Evolutionary conservation across 2,113 vertebrate genomes (phyloP).

Genomic region (Eidolon helvum): DNA sequence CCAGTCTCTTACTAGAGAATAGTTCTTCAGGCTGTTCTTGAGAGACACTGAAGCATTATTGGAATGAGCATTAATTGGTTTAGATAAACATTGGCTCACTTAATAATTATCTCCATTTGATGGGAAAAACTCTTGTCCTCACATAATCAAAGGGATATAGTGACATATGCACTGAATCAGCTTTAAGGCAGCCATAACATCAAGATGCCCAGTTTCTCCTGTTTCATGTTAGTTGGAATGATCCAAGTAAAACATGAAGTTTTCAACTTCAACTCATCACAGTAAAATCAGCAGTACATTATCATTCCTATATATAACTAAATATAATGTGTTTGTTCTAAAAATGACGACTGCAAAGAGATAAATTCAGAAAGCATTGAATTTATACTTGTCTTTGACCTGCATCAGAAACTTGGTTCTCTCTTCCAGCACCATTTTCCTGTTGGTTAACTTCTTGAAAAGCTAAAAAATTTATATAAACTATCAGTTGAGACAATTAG

Average conservation of each 20-base stretch:
- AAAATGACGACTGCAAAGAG: not conserved
- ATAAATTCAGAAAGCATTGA: not conserved
- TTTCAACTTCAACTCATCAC: not conserved
- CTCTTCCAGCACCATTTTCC: not conserved
- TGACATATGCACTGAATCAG: not conserved
- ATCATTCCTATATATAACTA: not conserved
- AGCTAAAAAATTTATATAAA: not conserved
- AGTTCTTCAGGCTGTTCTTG: not conserved
- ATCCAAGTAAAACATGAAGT: not conserved
- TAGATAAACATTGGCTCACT: conserved; percentile 29
- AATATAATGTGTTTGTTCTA: not conserved
- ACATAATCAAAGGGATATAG: not conserved
- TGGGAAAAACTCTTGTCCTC: conserved; percentile 13
- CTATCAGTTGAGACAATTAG: not conserved
- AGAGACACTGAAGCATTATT: conserved; percentile 31
- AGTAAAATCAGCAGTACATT: not conserved
- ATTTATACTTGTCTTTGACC: not conserved
- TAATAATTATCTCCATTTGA: conserved; percentile 44
- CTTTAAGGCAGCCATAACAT: not conserved
- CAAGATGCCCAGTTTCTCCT: not conserved
- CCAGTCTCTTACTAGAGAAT: not conserved
- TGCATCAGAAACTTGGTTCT: not conserved
- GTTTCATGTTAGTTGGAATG: not conserved
- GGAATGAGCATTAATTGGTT: conserved; percentile 32
- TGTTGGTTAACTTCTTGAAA: not conserved